phyloP scores from a whole-genome alignment of 2,797 vertebrate species.

The Meriones psammophilus region DNA sequence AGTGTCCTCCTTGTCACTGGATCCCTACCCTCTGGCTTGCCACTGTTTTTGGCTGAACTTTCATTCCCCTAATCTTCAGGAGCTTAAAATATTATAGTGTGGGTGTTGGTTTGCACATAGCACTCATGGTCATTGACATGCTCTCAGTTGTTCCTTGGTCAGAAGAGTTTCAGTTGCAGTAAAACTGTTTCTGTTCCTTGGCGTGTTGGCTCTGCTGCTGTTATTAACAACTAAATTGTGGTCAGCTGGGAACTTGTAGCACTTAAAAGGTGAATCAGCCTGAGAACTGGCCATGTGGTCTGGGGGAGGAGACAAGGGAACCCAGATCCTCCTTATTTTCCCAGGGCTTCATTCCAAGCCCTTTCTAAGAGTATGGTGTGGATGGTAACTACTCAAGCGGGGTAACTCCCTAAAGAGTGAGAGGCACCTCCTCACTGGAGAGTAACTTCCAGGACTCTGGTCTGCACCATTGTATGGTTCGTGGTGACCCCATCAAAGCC shows the following conservation, averaged over 20 bases:
- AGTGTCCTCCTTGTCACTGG: neutral
- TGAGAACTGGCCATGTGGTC: neutral
- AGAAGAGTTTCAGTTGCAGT: neutral
- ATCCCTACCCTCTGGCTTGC: neutral
- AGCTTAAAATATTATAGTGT: neutral
- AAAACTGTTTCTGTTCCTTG: neutral
- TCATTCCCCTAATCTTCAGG: neutral
- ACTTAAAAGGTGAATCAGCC: neutral
- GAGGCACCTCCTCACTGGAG: neutral
- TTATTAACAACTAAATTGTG: neutral
- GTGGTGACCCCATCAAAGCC: too few species aligned
- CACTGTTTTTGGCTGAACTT: neutral
- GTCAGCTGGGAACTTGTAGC: neutral
- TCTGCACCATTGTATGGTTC: too few species aligned
- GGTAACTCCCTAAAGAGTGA: neutral
- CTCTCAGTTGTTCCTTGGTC: neutral
- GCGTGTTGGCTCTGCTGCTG: neutral
- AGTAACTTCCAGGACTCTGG: neutral
- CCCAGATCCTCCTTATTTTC: neutral
- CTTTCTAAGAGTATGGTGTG: too few species aligned
- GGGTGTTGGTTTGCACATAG: neutral
- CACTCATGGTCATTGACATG: neutral
- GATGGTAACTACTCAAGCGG: too few species aligned
- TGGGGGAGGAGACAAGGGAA: neutral
- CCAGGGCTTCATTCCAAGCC: neutral